A percentile compares a stretch with the other conserved stretches of the same genome.
These are phyloP conservation scores for Lagopus muta DNA, from an alignment of 2,113 vertebrate genomes.

Conservation along the genomic window DNA sequence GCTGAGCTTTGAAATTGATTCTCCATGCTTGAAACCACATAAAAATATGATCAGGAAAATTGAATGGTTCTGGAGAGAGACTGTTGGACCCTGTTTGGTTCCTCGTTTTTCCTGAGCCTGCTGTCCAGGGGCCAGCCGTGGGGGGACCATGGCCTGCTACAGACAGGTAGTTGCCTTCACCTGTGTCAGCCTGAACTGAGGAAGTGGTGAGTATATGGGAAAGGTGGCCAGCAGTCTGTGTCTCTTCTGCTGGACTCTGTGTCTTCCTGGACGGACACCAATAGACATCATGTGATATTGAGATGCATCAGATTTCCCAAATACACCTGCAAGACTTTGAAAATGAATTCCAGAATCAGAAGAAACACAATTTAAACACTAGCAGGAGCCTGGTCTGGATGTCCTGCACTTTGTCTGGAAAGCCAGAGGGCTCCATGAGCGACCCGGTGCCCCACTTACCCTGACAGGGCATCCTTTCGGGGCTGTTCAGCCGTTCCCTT, in stretches of 20 bases:
- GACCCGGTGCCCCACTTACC: not conserved
- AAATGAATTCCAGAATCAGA: not conserved
- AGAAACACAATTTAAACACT: accelerated
- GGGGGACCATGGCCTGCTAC: not conserved
- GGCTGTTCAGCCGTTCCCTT: conserved; percentile 59
- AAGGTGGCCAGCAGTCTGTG: not conserved
- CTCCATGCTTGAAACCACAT: not conserved
- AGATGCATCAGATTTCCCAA: not conserved
- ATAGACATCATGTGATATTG: not conserved
- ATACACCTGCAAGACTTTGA: not conserved
- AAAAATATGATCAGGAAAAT: not conserved
- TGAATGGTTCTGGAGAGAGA: not conserved
- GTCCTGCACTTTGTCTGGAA: conserved; percentile 8
- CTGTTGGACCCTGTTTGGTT: not conserved
- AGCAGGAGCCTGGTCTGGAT: not conserved
- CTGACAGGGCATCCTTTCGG: accelerated
- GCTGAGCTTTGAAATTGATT: not conserved
- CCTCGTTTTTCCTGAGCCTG: not conserved
- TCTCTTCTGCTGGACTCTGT: not conserved
- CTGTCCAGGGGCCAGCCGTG: accelerated
- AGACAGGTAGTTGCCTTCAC: not conserved
- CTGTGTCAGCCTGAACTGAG: not conserved
- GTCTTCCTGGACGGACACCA: not conserved
- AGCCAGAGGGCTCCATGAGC: not conserved
- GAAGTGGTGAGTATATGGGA: not conserved